Evolutionary conservation across 2,888 invertebrate genomes (phyloP), one percentile per base, ranked within the genome.

Genomic region (Ennomos erosarius): DNA sequence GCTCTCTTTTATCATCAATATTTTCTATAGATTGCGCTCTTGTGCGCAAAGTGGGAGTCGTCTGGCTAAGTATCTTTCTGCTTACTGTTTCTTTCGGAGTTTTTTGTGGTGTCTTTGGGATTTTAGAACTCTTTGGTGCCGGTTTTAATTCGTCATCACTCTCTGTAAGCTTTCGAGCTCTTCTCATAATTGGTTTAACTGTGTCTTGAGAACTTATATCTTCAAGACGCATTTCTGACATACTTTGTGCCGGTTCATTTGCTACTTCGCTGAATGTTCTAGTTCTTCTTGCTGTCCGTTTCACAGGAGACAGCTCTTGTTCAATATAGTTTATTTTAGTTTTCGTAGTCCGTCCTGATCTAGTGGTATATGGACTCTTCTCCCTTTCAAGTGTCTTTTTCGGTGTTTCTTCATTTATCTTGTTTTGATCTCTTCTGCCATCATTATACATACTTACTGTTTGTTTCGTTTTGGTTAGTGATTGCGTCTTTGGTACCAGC

Each of bases 11-110:
- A 91, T 90, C 88, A 79, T 86, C 73, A 74, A 81, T 74, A 67
- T 86, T 87, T 40, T 88, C 85, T 36, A 92, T 77, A 36, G 87
- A 83, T 70, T 90, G 85, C 2, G 85, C 81, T 58, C 91, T 84
- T 3, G 73, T 70, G 12, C 71, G 81, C 36, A 92, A 68, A 35
- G 87, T 81, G 1, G 92, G 91, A 3, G 91, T 90, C 9, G 90
- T 71, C 55, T 88, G 84, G 61, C 85, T 86, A 10, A 85, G 62
- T 55, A 90, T 84, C 56, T 82, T 84, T 46, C 79, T 84, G 39
- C 75, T 73, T 0, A 83, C 81, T 76, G 78, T 86, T 51, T 74
- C 70, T 52, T 75, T 85, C 1, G 88, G 85, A 12, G 87, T 86
- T 53, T 69, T 78, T 0, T 70, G 66, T 1, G 80, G 79, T 37